Percentiles rank a stretch among this genome's conserved stretches.
phyloP scores from a whole-genome alignment of 2,888 invertebrate genomes.

The Leptopterna dolabrata region DNA sequence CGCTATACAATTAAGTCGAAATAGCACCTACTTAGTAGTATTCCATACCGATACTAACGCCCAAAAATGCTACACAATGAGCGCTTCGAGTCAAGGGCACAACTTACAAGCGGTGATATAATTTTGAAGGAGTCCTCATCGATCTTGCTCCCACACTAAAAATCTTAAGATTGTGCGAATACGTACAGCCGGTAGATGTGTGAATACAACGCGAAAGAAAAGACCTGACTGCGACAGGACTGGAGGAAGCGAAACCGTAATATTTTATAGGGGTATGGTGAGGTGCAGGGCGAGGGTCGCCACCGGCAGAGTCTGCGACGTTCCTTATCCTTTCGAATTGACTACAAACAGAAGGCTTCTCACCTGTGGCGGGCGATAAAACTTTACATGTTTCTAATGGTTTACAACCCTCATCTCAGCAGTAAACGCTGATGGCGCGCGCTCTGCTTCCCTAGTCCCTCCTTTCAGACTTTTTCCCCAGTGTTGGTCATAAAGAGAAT shows the following conservation, averaged over 20 bases:
- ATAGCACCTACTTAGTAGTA: too few relatives aligned
- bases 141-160: too few relatives aligned
- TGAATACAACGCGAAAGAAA: not conserved
- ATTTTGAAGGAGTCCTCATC: too few relatives aligned
- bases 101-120: too few relatives aligned
- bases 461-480: not conserved
- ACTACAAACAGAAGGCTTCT: conserved; percentile 40
- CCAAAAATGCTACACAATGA: too few relatives aligned
- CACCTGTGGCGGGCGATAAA: conserved; percentile 44
- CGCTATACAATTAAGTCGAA: too few relatives aligned
- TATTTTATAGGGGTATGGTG: conserved; percentile 13
- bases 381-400: conserved; percentile 44
- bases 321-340: conserved; percentile 26
- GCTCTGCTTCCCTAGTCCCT: not conserved
- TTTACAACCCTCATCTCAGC: not conserved
- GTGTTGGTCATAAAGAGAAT: not conserved
- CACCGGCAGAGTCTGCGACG: not conserved
- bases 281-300: not conserved
- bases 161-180: too few relatives aligned
- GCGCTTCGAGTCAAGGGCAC: too few relatives aligned
- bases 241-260: not conserved
- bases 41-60: too few relatives aligned
- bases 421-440: not conserved
- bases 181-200: too few relatives aligned
- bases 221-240: not conserved